Conservation (phyloP, 2,113 vertebrate genomes). For the Paralichthys olivaceus region DNA sequence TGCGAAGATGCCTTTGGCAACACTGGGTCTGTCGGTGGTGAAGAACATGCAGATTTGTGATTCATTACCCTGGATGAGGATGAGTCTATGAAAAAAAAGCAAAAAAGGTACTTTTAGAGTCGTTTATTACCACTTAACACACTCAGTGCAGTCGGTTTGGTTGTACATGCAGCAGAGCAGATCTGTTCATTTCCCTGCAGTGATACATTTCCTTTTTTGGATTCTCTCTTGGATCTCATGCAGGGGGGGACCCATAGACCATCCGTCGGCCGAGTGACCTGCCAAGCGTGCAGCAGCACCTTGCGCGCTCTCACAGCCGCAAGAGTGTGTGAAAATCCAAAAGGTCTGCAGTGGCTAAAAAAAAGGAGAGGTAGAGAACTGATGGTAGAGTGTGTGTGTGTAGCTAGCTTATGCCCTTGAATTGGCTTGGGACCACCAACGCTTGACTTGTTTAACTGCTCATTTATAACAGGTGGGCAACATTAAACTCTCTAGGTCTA, state of each 20-base stretch:
- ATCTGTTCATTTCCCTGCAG: slow-evolving; percentile 66
- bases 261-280: slow-evolving; percentile 49
- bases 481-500: slow-evolving; percentile 69
- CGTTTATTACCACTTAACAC: slow-evolving; percentile 65
- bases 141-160: slow-evolving; percentile 46
- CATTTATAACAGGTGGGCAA: slow-evolving; percentile 78
- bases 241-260: slow-evolving; percentile 41
- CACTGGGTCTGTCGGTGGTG: slow-evolving; percentile 31
- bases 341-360: slow-evolving; percentile 5
- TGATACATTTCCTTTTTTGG: slow-evolving; percentile 72
- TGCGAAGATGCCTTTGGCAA: slow-evolving; percentile 39
- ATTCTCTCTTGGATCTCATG: slow-evolving; percentile 63
- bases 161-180: slow-evolving; percentile 57
- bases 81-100: slow-evolving; percentile 27
- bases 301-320: slow-evolving; percentile 21
- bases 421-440: slow-evolving; percentile 69
- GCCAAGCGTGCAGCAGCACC: slow-evolving; percentile 51
- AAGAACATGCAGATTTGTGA: slow-evolving; percentile 50
- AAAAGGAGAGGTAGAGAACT: slow-evolving; percentile 30
- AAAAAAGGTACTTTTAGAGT: slow-evolving; percentile 55
- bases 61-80: slow-evolving; percentile 42
- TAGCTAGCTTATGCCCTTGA: slow-evolving; percentile 67
- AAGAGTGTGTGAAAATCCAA: slow-evolving; percentile 20
- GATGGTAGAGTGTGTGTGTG: slow-evolving; percentile 45
- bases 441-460: slow-evolving; percentile 76